A percentile compares a stretch with the other conserved stretches of the same genome.
phyloP scores from a whole-genome alignment of 2,113 vertebrate species.

The Todiramphus chloris region DNA sequence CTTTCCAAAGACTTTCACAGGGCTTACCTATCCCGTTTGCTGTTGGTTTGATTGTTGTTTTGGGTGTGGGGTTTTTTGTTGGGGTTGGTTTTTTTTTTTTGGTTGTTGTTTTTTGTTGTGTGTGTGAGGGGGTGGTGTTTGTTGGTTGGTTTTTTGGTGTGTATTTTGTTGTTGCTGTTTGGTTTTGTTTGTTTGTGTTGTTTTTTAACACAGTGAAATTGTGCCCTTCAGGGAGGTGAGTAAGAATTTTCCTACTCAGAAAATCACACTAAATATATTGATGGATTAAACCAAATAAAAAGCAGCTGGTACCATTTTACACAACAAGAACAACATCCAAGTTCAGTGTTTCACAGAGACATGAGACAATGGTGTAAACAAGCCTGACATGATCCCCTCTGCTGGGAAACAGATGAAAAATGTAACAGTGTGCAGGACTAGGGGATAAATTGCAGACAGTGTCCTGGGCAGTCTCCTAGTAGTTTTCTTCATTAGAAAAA shows the following conservation, averaged over 20 bases:
- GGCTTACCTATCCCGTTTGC: background rate
- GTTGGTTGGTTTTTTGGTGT: too few species aligned
- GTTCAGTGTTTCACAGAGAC: background rate
- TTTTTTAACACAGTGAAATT: background rate
- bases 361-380: background rate
- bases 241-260: background rate
- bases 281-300: background rate
- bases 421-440: background rate
- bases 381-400: background rate
- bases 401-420: background rate
- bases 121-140: too few species aligned
- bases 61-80: too few species aligned
- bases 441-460: background rate
- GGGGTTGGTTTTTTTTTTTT: too few species aligned
- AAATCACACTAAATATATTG: background rate
- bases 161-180: too few species aligned
- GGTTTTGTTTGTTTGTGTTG: too few species aligned
- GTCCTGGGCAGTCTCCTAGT: background rate
- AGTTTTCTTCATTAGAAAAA: background rate
- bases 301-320: background rate
- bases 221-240: background rate
- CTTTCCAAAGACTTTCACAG: background rate
- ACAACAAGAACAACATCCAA: background rate
- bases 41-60: too few species aligned
- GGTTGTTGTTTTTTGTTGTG: too few species aligned